Evolutionary conservation across 2,797 vertebrate genomes (phyloP).

Genomic region (Urosaurus nigricauda): DNA sequence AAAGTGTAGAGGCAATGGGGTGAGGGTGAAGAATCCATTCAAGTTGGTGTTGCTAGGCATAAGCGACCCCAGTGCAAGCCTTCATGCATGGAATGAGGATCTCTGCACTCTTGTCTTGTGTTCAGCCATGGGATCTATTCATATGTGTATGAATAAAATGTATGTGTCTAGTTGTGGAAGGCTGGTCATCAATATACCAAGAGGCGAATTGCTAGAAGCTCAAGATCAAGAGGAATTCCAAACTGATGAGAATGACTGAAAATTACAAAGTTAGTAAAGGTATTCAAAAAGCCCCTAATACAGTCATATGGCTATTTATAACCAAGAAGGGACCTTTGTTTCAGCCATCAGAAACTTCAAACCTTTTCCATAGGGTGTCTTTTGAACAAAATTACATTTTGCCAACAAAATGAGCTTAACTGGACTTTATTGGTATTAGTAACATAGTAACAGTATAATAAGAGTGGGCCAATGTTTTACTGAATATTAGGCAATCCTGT

Average conservation of each 20-base stretch:
- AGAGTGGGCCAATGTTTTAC: neutral
- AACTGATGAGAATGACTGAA: constrained; percentile 55
- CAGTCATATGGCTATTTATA: constrained; percentile 53
- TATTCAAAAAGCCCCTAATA: constrained; percentile 51
- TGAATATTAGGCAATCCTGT: rapidly evolving
- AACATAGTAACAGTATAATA: neutral
- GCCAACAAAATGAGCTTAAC: constrained; percentile 46
- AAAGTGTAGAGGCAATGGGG: neutral
- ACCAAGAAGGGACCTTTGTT: constrained; percentile 34
- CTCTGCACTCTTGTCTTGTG: neutral
- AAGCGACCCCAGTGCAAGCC: neutral
- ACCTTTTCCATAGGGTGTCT: constrained; percentile 48
- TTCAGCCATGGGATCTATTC: neutral
- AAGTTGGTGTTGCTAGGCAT: neutral
- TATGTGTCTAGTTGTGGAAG: neutral
- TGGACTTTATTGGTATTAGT: constrained; percentile 19
- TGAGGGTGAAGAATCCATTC: neutral
- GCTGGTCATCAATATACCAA: constrained; percentile 22
- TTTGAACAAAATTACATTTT: constrained; percentile 53
- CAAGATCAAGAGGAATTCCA: constrained; percentile 52
- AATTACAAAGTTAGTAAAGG: constrained; percentile 56
- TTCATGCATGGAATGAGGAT: neutral
- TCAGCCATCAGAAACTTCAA: constrained; percentile 48
- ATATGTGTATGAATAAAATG: neutral
- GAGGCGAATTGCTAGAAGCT: constrained; percentile 40